These are phyloP conservation scores for Autographa pulchrina DNA, from an alignment of 2,888 invertebrate species.

Conservation along the genomic window DNA sequence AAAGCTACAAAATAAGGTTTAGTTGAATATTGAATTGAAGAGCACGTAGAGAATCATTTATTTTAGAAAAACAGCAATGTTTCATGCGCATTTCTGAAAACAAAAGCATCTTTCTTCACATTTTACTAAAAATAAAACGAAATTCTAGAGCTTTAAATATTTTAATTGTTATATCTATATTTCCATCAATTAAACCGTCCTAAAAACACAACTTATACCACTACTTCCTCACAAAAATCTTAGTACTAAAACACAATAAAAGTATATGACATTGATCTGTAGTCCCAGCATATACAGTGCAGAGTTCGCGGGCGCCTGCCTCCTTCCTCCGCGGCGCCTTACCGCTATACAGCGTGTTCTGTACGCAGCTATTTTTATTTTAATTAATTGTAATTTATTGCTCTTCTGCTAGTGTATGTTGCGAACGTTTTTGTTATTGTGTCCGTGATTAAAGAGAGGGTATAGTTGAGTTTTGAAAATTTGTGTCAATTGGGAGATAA, in stretches of 20 bases:
- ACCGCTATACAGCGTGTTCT: conserved; percentile 78
- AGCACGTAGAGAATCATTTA: no score
- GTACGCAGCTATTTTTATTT: conserved; percentile 57
- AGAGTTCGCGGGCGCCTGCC: conserved; percentile 83
- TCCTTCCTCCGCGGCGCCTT: conserved; percentile 86
- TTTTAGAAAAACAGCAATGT: no score
- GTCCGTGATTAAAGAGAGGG: background rate
- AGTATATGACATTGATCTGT: conserved; percentile 64
- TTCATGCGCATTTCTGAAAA: no score
- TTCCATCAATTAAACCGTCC: no score
- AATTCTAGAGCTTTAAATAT: no score
- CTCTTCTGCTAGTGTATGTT: conserved; percentile 26
- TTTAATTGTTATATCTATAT: no score
- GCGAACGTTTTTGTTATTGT: background rate
- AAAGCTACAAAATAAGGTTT: background rate
- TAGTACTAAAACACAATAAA: conserved; percentile 16
- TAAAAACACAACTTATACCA: background rate
- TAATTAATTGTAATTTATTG: conserved; percentile 68
- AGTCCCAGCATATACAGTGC: conserved; percentile 61
- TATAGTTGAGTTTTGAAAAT: background rate
- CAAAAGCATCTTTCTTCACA: no score
- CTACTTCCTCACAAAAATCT: background rate
- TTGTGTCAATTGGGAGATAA: background rate
- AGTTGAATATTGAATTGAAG: background rate
- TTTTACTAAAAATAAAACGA: no score